Percentiles rank a stretch among this genome's conserved stretches.
Evolutionary conservation across 2,888 invertebrate genomes (phyloP).

Genomic region (Lasioglossum zephyrum): DNA sequence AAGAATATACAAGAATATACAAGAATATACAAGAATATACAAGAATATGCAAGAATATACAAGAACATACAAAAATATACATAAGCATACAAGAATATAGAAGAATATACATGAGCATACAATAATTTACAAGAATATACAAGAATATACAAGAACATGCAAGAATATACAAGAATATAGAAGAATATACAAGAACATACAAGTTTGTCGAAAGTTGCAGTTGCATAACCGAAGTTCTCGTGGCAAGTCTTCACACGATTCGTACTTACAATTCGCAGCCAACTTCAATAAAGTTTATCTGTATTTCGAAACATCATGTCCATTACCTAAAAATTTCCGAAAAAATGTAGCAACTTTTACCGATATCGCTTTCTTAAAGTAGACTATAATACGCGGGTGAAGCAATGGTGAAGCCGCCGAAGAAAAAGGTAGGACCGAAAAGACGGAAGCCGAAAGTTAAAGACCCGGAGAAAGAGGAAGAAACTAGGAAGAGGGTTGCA

Average conservation of each 20-base stretch:
- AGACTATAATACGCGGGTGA: neutral
- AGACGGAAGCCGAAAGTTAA: slow-evolving; percentile 17
- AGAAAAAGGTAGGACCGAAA: slow-evolving; percentile 24
- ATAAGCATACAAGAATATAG: too few species aligned
- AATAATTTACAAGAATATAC: too few species aligned
- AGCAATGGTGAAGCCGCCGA: slow-evolving; percentile 6
- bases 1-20: too few species aligned
- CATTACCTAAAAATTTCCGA: neutral
- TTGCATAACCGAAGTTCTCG: too few species aligned
- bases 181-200: too few species aligned
- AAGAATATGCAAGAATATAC: too few species aligned
- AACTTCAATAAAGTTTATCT: slow-evolving; percentile 12
- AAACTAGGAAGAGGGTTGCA: slow-evolving; percentile 33
- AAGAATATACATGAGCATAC: too few species aligned
- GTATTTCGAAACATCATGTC: neutral
- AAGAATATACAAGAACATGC: too few species aligned
- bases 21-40: too few species aligned
- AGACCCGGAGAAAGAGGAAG: slow-evolving; percentile 37
- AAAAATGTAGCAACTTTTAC: slow-evolving; percentile 5
- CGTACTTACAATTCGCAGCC: neutral
- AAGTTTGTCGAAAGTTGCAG: neutral
- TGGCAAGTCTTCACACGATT: neutral
- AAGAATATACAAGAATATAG: too few species aligned
- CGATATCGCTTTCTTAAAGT: neutral
- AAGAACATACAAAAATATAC: too few species aligned